Evolutionary conservation across 2,888 invertebrate genomes (phyloP), one percentile per base, ranked within the genome.

Genomic region (Cosmorhoe ocellata): DNA sequence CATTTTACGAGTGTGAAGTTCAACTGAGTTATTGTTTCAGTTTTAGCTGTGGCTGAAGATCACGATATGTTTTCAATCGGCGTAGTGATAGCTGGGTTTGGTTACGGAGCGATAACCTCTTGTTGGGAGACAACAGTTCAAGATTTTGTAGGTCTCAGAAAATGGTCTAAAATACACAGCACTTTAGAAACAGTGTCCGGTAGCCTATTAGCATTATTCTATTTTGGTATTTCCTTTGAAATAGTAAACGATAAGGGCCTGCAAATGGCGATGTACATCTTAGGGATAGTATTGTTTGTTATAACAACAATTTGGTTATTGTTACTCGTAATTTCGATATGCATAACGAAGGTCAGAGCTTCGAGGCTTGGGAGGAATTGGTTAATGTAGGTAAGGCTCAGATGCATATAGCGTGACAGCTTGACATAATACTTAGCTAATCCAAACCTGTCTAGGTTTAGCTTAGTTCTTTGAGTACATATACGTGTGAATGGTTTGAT

Each of bases 41-140:
- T 86, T 27, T 66, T 89, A 57, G 76, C 88, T 10, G 70, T 69
- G 55, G 81, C 86, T 1, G 72, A 69, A 41, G 84, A 77, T 47
- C 85, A 91, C 56, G 90, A 91, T 52, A 75, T 78, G 32, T 86
- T 90, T 56, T 85, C 90, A 1, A 81, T 91, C 37, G 91, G 90
- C 12, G 89, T 90, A 52, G 81, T 91, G 1, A 73, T 90, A 36
- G 88, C 88, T 26, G 91, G 91, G 0, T 74, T 91, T 22, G 91
- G 91, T 1, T 91, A 87, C 54, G 91, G 91, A 1, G 87, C 90
- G 6, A 67, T 89, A 2, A 78, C 78, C 0, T 90, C 84, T 5
- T 83, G 90, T 31, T 91, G 91, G 80, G 89, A 87, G 58, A 76
- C 83, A 0, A 73, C 90, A 0, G 80, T 81, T 1, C 85, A 87